Evolutionary conservation across 2,797 vertebrate genomes (phyloP).

Genomic region (Pelochelys cantorii): DNA sequence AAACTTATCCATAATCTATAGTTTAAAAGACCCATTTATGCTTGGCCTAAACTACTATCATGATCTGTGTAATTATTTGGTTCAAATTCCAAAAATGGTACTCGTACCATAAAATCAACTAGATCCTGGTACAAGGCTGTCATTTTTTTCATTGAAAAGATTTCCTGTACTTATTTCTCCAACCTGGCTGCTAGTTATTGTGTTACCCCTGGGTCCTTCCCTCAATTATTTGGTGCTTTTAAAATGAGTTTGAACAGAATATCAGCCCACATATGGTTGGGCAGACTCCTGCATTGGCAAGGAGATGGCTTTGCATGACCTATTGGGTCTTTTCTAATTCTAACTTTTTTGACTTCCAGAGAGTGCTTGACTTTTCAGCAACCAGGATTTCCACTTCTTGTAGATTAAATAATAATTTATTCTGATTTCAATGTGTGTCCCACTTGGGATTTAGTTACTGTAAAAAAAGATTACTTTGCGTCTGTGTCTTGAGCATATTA

Average conservation of each 20-base stretch:
- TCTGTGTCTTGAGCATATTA: neutral
- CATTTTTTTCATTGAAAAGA: neutral
- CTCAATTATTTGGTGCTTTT: neutral
- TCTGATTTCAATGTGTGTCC: neutral
- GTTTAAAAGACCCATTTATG: neutral
- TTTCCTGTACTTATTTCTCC: neutral
- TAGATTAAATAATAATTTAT: neutral
- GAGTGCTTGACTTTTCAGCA: rapidly evolving
- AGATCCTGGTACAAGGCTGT: neutral
- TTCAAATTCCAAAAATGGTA: neutral
- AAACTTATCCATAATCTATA: neutral
- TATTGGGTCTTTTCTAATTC: neutral
- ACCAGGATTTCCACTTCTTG: neutral
- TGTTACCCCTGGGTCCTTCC: neutral
- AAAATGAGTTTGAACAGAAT: rapidly evolving
- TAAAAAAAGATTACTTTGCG: neutral
- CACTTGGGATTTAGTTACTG: neutral
- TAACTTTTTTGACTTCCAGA: neutral
- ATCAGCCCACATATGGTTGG: rapidly evolving
- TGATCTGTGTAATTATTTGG: neutral
- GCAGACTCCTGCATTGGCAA: neutral
- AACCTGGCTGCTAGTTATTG: neutral
- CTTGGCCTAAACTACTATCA: neutral
- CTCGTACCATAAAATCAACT: neutral
- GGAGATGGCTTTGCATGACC: neutral